Conservation (phyloP, 2,888 invertebrate species). For the Oxystoma pomonae region DNA sequence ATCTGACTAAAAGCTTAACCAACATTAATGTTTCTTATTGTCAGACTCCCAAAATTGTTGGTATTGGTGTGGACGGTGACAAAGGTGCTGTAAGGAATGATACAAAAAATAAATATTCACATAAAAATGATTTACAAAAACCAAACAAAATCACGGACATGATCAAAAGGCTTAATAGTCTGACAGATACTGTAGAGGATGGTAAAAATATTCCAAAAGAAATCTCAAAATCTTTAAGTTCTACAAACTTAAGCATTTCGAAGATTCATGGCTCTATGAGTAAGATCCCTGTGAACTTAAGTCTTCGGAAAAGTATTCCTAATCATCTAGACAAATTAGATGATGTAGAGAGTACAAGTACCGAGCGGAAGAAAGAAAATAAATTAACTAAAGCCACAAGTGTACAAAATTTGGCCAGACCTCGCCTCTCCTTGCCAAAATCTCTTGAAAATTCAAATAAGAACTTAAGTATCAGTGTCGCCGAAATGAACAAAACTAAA, state of each 20-base stretch:
- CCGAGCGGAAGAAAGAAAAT: conserved; percentile 18
- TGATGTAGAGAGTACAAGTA: conserved; percentile 30
- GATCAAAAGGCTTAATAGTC: conserved; percentile 37
- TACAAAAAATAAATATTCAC: neutral
- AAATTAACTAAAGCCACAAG: conserved; percentile 26
- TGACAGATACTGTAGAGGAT: conserved; percentile 22
- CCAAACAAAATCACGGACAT: conserved; percentile 38
- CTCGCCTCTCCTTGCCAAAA: conserved; percentile 19
- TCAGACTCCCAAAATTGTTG: neutral
- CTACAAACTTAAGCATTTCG: conserved; percentile 35
- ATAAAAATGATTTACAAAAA: conserved; percentile 4
- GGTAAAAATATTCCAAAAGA: conserved; percentile 10
- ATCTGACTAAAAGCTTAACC: neutral
- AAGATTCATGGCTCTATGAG: conserved; percentile 30
- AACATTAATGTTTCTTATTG: neutral
- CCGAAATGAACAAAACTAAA: conserved; percentile 17
- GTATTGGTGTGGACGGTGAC: neutral
- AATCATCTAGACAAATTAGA: conserved; percentile 44
- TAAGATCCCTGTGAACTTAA: conserved; percentile 42
- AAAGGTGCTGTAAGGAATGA: too few relatives aligned
- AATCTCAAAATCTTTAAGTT: conserved; percentile 38
- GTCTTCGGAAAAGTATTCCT: conserved; percentile 45
- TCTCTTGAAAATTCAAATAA: conserved; percentile 4
- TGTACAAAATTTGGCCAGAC: conserved; percentile 27
- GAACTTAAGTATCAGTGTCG: conserved; percentile 17